Evolutionary conservation across 2,797 vertebrate genomes (phyloP), one percentile per base, ranked within the genome.

Genomic region (Mycteria americana): DNA sequence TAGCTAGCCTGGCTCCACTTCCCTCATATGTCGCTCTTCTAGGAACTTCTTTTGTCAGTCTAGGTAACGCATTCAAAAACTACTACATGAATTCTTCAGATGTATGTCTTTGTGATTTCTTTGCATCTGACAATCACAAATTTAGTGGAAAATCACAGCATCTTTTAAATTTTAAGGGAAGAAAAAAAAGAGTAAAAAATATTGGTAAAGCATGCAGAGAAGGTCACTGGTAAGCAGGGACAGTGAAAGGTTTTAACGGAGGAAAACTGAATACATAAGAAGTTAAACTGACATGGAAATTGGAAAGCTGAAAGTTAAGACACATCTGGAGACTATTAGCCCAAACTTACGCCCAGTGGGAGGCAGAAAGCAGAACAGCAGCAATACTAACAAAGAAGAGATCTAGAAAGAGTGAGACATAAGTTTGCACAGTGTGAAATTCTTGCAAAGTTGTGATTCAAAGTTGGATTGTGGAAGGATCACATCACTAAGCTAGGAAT

Each of bases 251-350:
- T 41, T 95, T 90, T 69, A 75, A 79, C 4, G 8, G 54, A 82
- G 21, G 60, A 90, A 92, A 92, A 80, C 13, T 22, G 68, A 92
- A 85, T n/a, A 45, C 18, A 18, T 22, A 78, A 68, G 51, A 85
- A 67, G 37, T 88, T 79, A 74, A 93, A 95, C 35, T 74, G 85
- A 94, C 65, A 70, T 6, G 17, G 59, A 94, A 90, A 70, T 88
- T 79, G 59, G 51, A 74, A 95, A 93, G 79, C 89, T 86, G 88
- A 74, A 93, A 94, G 76, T 81, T 90, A 79, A 95, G 70, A 67
- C 63, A 88, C 95, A 95, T 95, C 96, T 97, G 96, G 96, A 96
- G 96, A 87, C 73, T 64, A 94, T 96, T 87, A 96, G 63, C 82
- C 67, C 74, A 74, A 90, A 79, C 77, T 95, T 90, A 76, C 13